Conservation (phyloP, 2,888 invertebrate species). For the Cetonia aurata region DNA sequence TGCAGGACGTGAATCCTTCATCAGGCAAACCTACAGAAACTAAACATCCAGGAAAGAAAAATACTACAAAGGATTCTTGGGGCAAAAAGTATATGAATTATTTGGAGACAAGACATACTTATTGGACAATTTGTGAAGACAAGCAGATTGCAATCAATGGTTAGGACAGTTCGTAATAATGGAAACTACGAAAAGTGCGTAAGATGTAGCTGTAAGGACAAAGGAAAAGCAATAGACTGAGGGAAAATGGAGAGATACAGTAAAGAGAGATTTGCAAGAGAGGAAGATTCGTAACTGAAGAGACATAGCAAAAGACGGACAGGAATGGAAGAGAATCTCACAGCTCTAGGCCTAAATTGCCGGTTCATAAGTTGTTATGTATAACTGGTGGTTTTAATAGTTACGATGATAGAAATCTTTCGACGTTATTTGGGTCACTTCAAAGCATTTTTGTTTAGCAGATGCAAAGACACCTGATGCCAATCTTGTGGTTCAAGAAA, state of each 20-base stretch:
- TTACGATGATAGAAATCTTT: too few species aligned
- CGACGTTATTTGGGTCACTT: too few species aligned
- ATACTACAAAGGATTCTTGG: neutral
- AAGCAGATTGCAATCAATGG: too few species aligned
- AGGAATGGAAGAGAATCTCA: neutral
- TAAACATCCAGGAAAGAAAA: neutral
- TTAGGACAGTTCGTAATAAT: too few species aligned
- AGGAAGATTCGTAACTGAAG: slow-evolving; percentile 5
- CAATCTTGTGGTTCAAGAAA: too few species aligned
- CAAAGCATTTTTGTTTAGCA: too few species aligned
- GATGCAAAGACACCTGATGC: too few species aligned
- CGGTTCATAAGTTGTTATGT: too few species aligned
- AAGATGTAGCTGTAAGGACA: neutral
- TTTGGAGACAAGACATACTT: neutral
- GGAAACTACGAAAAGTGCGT: neutral
- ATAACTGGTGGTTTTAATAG: too few species aligned
- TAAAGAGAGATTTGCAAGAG: neutral
- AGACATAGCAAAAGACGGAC: neutral
- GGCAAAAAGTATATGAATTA: neutral
- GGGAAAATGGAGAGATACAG: neutral
- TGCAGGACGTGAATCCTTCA: neutral
- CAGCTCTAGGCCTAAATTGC: too few species aligned
- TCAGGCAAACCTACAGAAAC: neutral
- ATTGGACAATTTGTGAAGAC: neutral
- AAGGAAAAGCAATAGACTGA: neutral